A percentile compares a stretch with the other conserved stretches of the same genome.
Conservation (phyloP, 2,113 vertebrate species). For the Sturnus vulgaris region DNA sequence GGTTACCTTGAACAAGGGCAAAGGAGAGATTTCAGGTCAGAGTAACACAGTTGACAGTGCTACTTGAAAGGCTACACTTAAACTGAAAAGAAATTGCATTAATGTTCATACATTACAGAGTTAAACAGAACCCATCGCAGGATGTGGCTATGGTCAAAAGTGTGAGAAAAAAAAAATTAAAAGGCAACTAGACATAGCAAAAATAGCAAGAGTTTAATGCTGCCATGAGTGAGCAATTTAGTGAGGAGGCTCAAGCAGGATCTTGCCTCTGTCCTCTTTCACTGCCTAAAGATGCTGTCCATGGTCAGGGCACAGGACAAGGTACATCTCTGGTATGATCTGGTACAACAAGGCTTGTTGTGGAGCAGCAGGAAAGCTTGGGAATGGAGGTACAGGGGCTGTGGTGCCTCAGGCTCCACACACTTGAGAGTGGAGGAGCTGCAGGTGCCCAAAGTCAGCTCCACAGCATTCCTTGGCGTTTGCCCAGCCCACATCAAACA, state of each 20-base stretch:
- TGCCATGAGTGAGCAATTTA: neutral
- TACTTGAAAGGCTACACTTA: neutral
- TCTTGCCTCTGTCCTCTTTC: too few species aligned
- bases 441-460: neutral
- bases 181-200: neutral
- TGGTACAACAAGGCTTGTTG: neutral
- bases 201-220: neutral
- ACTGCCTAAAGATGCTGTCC: neutral
- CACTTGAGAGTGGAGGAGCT: neutral
- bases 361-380: neutral
- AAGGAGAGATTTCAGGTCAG: neutral
- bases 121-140: constrained; percentile 11
- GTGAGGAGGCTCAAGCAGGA: neutral
- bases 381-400: neutral
- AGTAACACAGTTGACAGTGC: neutral
- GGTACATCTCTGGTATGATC: accelerated
- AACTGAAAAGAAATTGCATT: neutral
- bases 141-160: constrained; percentile 52
- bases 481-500: neutral
- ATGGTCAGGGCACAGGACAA: accelerated
- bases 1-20: neutral
- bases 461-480: neutral
- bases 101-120: neutral
- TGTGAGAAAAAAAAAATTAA: neutral
- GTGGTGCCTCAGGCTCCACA: neutral